These are phyloP conservation scores for Ceratitis capitata DNA, from an alignment of 1,140 invertebrate genomes.

Conservation along the genomic window DNA sequence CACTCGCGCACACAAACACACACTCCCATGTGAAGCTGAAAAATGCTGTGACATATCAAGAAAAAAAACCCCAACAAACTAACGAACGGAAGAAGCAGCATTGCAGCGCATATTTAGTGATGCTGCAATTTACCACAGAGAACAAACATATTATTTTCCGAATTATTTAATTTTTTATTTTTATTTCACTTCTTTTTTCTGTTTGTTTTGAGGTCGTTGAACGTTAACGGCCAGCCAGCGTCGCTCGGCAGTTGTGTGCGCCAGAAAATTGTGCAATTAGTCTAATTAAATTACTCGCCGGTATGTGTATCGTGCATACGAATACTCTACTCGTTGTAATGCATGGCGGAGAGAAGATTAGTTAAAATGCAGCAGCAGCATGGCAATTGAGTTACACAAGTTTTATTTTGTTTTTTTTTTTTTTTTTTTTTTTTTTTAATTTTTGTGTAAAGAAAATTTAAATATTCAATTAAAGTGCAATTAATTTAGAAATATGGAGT, in stretches of 20 bases:
- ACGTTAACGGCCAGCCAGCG: background rate
- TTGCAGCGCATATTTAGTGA: background rate
- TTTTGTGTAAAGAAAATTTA: too few relatives aligned
- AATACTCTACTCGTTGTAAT: too few relatives aligned
- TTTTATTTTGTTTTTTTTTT: background rate
- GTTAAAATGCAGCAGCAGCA: background rate
- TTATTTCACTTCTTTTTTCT: background rate
- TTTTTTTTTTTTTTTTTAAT: too few relatives aligned
- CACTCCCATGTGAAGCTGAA: background rate
- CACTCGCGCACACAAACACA: background rate
- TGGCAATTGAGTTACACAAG: background rate
- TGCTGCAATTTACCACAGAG: constrained; percentile 9
- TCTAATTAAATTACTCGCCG: constrained; percentile 7
- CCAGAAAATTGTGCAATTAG: constrained; percentile 27
- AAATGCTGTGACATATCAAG: background rate
- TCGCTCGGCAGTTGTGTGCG: background rate
- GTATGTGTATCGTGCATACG: too few relatives aligned
- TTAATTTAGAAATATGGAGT: background rate
- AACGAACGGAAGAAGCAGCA: background rate
- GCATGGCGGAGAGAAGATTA: background rate
- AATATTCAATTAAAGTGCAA: background rate
- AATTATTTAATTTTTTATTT: constrained; percentile 1
- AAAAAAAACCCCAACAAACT: background rate
- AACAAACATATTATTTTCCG: background rate
- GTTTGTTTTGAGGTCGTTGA: background rate